Base-by-base conservation (phyloP, 1,140 invertebrate species). In the Orchesella cincta region DNA sequence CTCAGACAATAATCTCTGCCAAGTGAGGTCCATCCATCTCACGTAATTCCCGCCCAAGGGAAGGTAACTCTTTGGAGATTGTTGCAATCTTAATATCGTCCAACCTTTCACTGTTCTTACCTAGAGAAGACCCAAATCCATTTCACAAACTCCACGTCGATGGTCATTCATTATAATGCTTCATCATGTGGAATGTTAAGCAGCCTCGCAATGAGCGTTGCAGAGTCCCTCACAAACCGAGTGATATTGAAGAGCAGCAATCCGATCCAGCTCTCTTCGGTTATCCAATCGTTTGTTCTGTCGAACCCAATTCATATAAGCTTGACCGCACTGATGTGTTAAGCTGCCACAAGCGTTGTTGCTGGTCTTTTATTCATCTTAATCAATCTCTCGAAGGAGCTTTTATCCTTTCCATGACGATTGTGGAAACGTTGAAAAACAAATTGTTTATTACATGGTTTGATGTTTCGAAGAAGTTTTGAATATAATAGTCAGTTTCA, bases 361-460 rank as follows among this genome's bases (percentile, higher is more conserved):
- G 29, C 2, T 67, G 31, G 28, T 12, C 12, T 12, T 8, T 67
- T 67, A 31, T 31, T 67, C 62, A 14, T 12, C 29, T 29, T 67
- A 67, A 67, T 67, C 62, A 67, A 67, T 67, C 62, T 67, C 14
- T 67, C 62, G 62, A 67, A 67, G 5, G 62, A 67, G 62, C 62
- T 67, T n/a, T n/a, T 67, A 31, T 14, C 33, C 33, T 29, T 67
- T 67, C 33, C n/a, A 2, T 33, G 8, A 31, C 62, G 26, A 12
- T 31, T 67, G 62, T 31, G 62, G n/a, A n/a, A 67, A 31, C 62
- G 33, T 26, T 67, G 29, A 5, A 33, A 67, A 29, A 67, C 29
- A 67, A 26, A 67, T 31, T 8, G 26, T 12, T 67, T 67, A 31
- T 31, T 67, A 2, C 29, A 67, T 67, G 62, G 5, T 33, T 67